Conservation (phyloP, 2,797 vertebrate genomes). For the Choloepus didactylus region DNA sequence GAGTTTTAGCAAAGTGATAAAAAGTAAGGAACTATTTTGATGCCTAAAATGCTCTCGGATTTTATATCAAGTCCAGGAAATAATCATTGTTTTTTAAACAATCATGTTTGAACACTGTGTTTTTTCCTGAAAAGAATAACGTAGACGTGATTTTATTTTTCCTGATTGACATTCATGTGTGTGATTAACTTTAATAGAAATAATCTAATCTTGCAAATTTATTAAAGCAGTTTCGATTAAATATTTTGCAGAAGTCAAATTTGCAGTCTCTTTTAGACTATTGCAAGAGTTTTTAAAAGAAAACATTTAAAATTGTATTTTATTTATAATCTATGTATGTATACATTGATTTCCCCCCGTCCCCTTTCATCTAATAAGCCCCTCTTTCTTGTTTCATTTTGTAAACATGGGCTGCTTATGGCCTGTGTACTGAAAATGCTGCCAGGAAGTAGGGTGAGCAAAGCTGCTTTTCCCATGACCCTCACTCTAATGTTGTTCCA, state of each 20-base stretch:
- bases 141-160: conserved; percentile 47
- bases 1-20: conserved; percentile 55
- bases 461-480: conserved; percentile 91
- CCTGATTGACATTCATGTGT: conserved; percentile 65
- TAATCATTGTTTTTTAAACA: not conserved
- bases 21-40: not conserved
- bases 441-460: conserved; percentile 90
- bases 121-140: conserved; percentile 31
- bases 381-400: conserved; percentile 75
- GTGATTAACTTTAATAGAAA: conserved; percentile 81
- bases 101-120: conserved; percentile 16
- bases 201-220: conserved; percentile 70
- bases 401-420: conserved; percentile 85
- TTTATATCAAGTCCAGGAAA: not conserved
- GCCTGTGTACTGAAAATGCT: conserved; percentile 84
- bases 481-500: conserved; percentile 89
- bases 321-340: conserved; percentile 35
- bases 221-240: conserved; percentile 63
- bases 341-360: accelerated
- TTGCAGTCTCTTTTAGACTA: not conserved
- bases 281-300: conserved; percentile 59
- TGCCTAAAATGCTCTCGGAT: conserved; percentile 31
- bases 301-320: conserved; percentile 59
- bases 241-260: not conserved
- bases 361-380: not conserved